A percentile compares a stretch with the other conserved stretches of the same genome.
phyloP scores from a whole-genome alignment of 2,797 vertebrate species.

The Meriones psammophilus region DNA sequence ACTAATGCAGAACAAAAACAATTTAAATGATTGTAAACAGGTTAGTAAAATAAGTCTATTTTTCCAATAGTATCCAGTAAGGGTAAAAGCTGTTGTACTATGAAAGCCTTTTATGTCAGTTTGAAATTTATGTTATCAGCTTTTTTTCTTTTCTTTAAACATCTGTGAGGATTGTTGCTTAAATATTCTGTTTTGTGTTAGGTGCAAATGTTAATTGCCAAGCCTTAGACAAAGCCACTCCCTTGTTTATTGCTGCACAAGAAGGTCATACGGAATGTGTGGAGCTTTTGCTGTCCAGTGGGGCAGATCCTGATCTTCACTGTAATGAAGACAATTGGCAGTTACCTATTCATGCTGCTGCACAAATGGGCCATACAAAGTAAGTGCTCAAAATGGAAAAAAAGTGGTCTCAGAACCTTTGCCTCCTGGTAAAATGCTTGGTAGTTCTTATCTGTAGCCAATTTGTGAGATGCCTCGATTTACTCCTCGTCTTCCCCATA shows the following conservation, averaged over 20 bases:
- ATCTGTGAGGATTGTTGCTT: constrained; percentile 15
- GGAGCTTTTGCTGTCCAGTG: constrained; percentile 90
- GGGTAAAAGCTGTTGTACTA: not conserved
- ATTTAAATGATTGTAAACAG: constrained; percentile 40
- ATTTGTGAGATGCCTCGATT: not conserved
- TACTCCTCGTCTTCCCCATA: not conserved
- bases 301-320: constrained; percentile 93
- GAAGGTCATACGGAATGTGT: constrained; percentile 94
- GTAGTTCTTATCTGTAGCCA: not conserved
- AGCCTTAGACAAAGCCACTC: constrained; percentile 94
- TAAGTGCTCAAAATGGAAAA: constrained; percentile 85
- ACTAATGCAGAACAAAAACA: not conserved
- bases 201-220: constrained; percentile 94
- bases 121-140: constrained; percentile 57
- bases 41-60: constrained; percentile 62
- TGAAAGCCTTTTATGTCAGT: constrained; percentile 55
- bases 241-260: constrained; percentile 96
- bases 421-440: not conserved
- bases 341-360: constrained; percentile 95
- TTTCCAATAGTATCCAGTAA: not conserved
- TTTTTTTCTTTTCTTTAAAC: not conserved
- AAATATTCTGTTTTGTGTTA: constrained; percentile 83
- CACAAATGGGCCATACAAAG: constrained; percentile 93
- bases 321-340: constrained; percentile 95
- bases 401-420: constrained; percentile 29